Evolutionary conservation across 2,797 vertebrate genomes (phyloP).

Genomic region (Taenioides sp.): DNA sequence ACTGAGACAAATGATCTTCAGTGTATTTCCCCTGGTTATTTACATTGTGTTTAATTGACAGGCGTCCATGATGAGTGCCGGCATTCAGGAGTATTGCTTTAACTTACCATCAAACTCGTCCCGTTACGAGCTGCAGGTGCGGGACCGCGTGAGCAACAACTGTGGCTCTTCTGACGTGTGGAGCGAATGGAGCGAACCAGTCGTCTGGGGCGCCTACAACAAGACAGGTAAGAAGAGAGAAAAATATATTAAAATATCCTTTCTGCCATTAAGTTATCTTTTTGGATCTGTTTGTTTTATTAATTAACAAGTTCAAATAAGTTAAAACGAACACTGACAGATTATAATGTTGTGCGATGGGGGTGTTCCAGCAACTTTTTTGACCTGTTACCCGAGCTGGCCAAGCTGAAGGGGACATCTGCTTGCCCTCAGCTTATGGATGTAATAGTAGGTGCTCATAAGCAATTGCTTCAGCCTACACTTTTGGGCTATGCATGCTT

Average conservation of each 20-base stretch:
- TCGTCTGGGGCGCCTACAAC: conserved; percentile 77
- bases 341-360: too few species aligned
- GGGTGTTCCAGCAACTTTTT: too few species aligned
- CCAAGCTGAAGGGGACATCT: too few species aligned
- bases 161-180: conserved; percentile 77
- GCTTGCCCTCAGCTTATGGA: too few species aligned
- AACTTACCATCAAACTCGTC: conserved; percentile 69
- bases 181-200: conserved; percentile 84
- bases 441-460: too few species aligned
- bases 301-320: too few species aligned
- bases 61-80: fast-evolving
- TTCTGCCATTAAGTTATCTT: too few species aligned
- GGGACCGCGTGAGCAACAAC: conserved; percentile 49
- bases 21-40: background rate
- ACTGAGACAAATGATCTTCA: background rate
- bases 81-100: conserved; percentile 28
- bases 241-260: background rate
- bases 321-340: too few species aligned
- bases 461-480: too few species aligned
- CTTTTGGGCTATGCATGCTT: too few species aligned
- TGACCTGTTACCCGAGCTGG: too few species aligned
- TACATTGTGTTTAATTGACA: conserved; percentile 12
- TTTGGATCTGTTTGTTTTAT: too few species aligned
- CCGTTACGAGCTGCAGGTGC: conserved; percentile 82
- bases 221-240: conserved; percentile 57